Conservation (phyloP, 2,888 invertebrate genomes). For the Pseudanteris insignis region DNA sequence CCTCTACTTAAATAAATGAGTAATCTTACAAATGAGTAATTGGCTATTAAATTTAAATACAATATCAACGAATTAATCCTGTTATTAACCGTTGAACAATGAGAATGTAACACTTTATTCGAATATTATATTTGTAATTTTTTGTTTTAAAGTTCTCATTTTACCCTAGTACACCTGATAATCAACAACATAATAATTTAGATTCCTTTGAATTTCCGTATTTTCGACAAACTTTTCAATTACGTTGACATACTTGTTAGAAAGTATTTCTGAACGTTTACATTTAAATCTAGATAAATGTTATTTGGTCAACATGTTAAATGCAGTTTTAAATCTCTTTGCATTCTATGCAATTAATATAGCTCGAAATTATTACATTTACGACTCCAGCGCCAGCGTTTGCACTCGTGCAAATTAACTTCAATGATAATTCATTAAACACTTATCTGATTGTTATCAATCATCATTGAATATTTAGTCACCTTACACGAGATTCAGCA, state of each 20-base stretch:
- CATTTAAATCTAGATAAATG: constrained; percentile 47
- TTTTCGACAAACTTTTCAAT: constrained; percentile 20
- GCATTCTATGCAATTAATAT: constrained; percentile 32
- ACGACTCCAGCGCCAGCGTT: constrained; percentile 11
- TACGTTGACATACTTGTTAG: constrained; percentile 23
- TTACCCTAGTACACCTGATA: constrained; percentile 27
- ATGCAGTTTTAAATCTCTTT: constrained; percentile 45
- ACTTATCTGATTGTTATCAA: neutral
- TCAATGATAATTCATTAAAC: neutral
- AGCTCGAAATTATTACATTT: constrained; percentile 28
- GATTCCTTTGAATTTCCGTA: constrained; percentile 6
- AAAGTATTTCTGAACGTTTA: constrained; percentile 42
- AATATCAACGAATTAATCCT: neutral
- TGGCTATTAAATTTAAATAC: too few relatives aligned
- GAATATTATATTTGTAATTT: constrained; percentile 26
- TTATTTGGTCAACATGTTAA: constrained; percentile 54
- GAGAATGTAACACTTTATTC: constrained; percentile 31
- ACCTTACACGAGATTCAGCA: neutral
- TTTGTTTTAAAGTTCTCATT: constrained; percentile 4
- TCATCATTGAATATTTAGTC: neutral
- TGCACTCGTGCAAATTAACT: constrained; percentile 6
- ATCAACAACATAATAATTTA: constrained; percentile 26
- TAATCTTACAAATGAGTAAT: constrained; percentile 10
- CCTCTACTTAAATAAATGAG: constrained; percentile 9
- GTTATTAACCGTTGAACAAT: constrained; percentile 35